Percentiles rank a stretch among this genome's conserved stretches.
Evolutionary conservation across 2,113 vertebrate genomes (phyloP).

Genomic region (Sturnus vulgaris): DNA sequence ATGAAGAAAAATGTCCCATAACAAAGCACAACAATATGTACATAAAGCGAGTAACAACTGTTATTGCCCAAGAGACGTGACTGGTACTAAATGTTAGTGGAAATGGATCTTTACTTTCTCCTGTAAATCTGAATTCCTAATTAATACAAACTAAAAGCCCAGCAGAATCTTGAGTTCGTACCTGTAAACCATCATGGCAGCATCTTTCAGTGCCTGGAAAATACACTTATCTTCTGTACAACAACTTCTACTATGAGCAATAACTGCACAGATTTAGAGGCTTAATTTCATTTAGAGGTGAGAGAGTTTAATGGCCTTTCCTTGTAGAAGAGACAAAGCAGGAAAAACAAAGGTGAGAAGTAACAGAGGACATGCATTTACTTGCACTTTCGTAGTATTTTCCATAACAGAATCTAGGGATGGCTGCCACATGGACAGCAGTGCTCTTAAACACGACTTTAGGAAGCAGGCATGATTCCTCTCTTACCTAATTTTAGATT

Average conservation of each 20-base stretch:
- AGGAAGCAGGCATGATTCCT: background rate
- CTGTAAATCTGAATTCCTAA: background rate
- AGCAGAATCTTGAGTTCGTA: background rate
- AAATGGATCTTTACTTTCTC: background rate
- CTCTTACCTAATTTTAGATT: background rate
- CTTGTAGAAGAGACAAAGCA: background rate
- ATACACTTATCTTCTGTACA: background rate
- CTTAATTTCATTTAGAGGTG: background rate
- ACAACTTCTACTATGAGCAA: background rate
- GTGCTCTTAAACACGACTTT: background rate
- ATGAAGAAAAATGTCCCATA: background rate
- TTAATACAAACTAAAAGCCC: background rate
- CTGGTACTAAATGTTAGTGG: background rate
- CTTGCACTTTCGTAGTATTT: background rate
- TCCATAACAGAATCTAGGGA: background rate
- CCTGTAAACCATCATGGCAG: background rate
- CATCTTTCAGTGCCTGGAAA: background rate
- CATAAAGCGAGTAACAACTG: background rate
- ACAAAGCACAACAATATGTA: background rate
- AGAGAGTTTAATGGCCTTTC: background rate
- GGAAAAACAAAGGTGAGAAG: background rate
- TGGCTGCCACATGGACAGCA: rapidly evolving
- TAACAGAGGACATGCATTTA: background rate
- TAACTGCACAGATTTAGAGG: background rate
- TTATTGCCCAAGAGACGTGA: background rate